phyloP scores from a whole-genome alignment of 1,140 invertebrate genomes.

The Tenebrio molitor region DNA sequence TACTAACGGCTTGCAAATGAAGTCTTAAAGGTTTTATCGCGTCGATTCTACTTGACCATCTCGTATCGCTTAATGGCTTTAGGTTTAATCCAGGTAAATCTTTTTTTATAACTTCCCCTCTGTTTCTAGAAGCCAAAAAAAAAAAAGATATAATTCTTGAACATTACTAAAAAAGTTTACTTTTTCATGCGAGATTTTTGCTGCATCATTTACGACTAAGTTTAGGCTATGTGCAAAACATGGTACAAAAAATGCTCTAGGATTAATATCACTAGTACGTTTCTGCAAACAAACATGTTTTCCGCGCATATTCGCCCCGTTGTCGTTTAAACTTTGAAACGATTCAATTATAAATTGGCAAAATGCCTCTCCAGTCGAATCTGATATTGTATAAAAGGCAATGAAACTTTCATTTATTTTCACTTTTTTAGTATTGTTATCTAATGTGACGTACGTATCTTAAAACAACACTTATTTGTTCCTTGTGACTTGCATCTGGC shows the following conservation, averaged over 20 bases:
- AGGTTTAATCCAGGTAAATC: slow-evolving; percentile 30
- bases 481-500: too few species aligned
- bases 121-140: slow-evolving; percentile 55
- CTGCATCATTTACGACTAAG: slow-evolving; percentile 54
- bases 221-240: slow-evolving; percentile 48
- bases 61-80: slow-evolving; percentile 44
- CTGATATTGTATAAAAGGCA: too few species aligned
- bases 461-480: too few species aligned
- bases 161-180: slow-evolving; percentile 56
- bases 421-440: too few species aligned
- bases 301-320: not conserved
- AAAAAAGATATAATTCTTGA: slow-evolving; percentile 60
- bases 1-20: slow-evolving; percentile 28
- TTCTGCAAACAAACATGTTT: slow-evolving; percentile 51
- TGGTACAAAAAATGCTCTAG: slow-evolving; percentile 54
- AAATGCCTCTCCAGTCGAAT: too few species aligned
- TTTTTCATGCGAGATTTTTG: slow-evolving; percentile 43
- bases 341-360: too few species aligned
- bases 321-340: too few species aligned
- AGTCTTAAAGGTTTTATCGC: slow-evolving; percentile 34
- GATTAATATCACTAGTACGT: slow-evolving; percentile 54
- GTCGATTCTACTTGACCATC: slow-evolving; percentile 46
- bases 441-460: too few species aligned
- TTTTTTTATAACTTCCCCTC: not conserved
- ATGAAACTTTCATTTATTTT: too few species aligned